Conservation (phyloP, 2,113 vertebrate genomes). For the Sterrhoptilus dennistouni region DNA sequence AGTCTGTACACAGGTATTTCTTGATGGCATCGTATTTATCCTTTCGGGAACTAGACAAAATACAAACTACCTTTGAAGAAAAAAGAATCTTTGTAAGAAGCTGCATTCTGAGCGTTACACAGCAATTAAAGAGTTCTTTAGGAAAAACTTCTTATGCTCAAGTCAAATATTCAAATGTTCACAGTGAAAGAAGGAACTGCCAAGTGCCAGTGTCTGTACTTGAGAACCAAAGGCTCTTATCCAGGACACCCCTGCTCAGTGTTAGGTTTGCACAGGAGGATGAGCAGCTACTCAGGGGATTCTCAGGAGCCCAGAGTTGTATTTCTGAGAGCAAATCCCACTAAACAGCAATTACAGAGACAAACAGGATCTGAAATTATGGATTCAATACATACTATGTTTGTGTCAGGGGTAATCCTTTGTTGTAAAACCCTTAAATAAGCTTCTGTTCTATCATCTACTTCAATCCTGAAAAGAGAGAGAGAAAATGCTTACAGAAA, state of each 20-base stretch:
- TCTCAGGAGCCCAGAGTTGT: neutral
- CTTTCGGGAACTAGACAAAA: slow-evolving; percentile 87
- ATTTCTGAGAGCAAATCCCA: neutral
- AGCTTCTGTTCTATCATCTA: slow-evolving; percentile 86
- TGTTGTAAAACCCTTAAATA: slow-evolving; percentile 85
- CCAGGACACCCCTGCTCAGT: neutral
- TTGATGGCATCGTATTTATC: slow-evolving; percentile 93
- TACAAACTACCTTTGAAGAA: slow-evolving; percentile 83
- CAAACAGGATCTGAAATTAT: neutral
- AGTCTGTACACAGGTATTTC: slow-evolving; percentile 91
- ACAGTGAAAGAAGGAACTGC: neutral
- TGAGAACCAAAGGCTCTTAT: neutral
- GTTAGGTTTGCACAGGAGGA: neutral
- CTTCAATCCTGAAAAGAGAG: slow-evolving; percentile 81
- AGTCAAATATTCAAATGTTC: neutral
- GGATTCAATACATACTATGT: slow-evolving; percentile 81
- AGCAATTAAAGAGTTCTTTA: neutral
- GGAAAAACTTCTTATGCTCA: neutral
- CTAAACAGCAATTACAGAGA: neutral
- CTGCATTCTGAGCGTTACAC: neutral
- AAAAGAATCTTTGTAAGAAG: neutral
- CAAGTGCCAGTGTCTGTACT: neutral
- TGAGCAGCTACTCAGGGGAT: rapidly evolving
- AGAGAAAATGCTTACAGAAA: neutral
- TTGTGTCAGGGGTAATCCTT: slow-evolving; percentile 77